phyloP scores from a whole-genome alignment of 1,140 invertebrate species.

The Hyphantria cunea region DNA sequence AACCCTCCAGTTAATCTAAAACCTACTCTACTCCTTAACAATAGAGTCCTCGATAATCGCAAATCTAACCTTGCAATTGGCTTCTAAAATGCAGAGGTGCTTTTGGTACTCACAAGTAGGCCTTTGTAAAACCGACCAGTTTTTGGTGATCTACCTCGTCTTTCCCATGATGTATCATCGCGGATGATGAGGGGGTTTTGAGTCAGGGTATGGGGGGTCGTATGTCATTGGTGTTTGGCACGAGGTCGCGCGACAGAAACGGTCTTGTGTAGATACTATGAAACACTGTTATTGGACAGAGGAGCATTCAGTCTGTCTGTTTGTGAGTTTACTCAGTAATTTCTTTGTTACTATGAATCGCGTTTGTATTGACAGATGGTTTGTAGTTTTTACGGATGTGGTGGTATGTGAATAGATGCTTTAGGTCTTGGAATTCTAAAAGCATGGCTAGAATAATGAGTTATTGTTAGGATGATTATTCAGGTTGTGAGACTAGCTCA shows the following conservation, averaged over 20 bases:
- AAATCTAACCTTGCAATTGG: conserved; percentile 45
- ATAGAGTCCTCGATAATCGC: conserved; percentile 42
- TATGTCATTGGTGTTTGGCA: conserved; percentile 40
- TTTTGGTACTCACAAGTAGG: conserved; percentile 61
- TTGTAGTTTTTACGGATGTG: conserved; percentile 38
- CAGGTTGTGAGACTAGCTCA: too few species aligned
- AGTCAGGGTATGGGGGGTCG: conserved; percentile 34
- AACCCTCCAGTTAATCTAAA: conserved; percentile 37
- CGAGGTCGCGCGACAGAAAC: conserved; percentile 65
- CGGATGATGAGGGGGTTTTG: conserved; percentile 31
- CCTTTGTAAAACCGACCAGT: conserved; percentile 67
- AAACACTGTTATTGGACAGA: conserved; percentile 71
- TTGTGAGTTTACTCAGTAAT: conserved; percentile 48
- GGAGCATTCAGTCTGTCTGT: conserved; percentile 58
- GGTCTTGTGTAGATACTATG: conserved; percentile 65
- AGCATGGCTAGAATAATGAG: too few species aligned
- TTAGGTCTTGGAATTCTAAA: not conserved
- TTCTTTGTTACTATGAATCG: conserved; percentile 71
- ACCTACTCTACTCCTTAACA: conserved; percentile 35
- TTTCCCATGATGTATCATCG: conserved; percentile 34
- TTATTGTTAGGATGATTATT: too few species aligned
- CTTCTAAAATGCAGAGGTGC: conserved; percentile 69
- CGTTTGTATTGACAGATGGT: conserved; percentile 58
- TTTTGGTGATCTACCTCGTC: conserved; percentile 45
- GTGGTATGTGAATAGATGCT: conserved; percentile 23